Percentiles rank a stretch among this genome's conserved stretches.
Evolutionary conservation across 2,797 vertebrate genomes (phyloP).

Genomic region (Phaenicophaeus curvirostris): DNA sequence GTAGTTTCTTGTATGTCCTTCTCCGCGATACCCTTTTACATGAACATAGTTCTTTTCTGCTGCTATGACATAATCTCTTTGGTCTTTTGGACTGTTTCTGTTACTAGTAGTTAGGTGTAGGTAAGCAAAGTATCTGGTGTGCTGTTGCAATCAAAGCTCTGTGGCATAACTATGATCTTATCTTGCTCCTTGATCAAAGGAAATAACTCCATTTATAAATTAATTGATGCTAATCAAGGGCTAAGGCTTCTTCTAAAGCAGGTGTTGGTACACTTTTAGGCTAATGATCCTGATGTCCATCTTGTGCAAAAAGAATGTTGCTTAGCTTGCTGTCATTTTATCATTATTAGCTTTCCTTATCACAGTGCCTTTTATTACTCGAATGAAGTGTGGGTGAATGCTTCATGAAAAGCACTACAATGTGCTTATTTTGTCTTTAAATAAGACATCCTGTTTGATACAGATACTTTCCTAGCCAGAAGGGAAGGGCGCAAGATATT

Average conservation of each 20-base stretch:
- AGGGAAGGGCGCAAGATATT: not conserved
- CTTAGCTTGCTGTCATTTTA: constrained; percentile 7
- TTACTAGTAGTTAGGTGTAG: not conserved
- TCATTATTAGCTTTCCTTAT: constrained; percentile 12
- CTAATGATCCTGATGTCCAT: constrained; percentile 12
- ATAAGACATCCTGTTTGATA: not conserved
- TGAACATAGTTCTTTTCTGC: not conserved
- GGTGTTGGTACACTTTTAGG: constrained; percentile 33
- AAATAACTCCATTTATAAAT: not conserved
- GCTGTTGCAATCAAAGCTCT: constrained; percentile 34
- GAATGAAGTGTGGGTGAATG: not conserved
- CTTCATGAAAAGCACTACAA: not conserved
- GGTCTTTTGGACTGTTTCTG: not conserved
- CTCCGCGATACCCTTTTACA: not conserved
- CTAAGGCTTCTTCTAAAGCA: constrained; percentile 32
- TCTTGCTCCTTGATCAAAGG: constrained; percentile 54
- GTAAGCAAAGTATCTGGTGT: not conserved
- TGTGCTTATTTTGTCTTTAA: not conserved
- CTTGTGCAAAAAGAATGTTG: constrained; percentile 6
- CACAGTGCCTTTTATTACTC: not conserved
- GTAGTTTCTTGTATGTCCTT: not conserved
- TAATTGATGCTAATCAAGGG: constrained; percentile 48
- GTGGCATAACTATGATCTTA: constrained; percentile 35
- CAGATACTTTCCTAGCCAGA: not conserved
- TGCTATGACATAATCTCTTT: not conserved